Conservation (phyloP, 2,797 vertebrate genomes). For the Novumbra hubbsi region DNA sequence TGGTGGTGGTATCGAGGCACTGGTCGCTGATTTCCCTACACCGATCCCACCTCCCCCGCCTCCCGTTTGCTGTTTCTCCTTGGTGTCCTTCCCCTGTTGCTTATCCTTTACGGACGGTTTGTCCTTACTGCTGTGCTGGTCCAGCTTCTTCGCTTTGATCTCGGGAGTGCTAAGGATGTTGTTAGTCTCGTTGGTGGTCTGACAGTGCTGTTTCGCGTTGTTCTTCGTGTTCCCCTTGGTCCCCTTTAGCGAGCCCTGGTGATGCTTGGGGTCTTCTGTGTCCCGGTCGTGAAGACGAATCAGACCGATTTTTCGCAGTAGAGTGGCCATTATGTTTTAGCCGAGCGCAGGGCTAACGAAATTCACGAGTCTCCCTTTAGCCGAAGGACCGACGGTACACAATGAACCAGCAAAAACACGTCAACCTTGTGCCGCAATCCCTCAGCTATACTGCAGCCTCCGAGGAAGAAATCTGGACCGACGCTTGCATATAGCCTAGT, state of each 20-base stretch:
- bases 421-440: slow-evolving; percentile 61
- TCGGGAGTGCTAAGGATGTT: slow-evolving; percentile 82
- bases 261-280: slow-evolving; percentile 97
- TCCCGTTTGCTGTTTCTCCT: slow-evolving; percentile 74
- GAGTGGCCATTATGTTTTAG: slow-evolving; percentile 85
- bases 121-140: slow-evolving; percentile 78
- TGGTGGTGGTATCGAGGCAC: slow-evolving; percentile 74
- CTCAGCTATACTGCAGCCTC: slow-evolving; percentile 69
- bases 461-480: slow-evolving; percentile 57
- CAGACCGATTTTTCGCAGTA: slow-evolving; percentile 96
- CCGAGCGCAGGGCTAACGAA: slow-evolving; percentile 59
- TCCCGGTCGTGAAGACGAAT: slow-evolving; percentile 97
- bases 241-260: slow-evolving; percentile 88
- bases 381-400: not conserved
- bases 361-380: slow-evolving; percentile 41
- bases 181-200: slow-evolving; percentile 76
- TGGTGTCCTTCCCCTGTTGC: slow-evolving; percentile 71
- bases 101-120: slow-evolving; percentile 75
- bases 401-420: slow-evolving; percentile 32
- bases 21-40: slow-evolving; percentile 73
- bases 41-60: slow-evolving; percentile 47
- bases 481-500: slow-evolving; percentile 50
- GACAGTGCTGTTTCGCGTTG: slow-evolving; percentile 86
- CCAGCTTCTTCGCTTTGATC: slow-evolving; percentile 85
- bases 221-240: slow-evolving; percentile 87